Percentiles rank a stretch among this genome's conserved stretches.
These are phyloP conservation scores for Lophochroa leadbeateri DNA, from an alignment of 2,113 vertebrate species.

Conservation along the genomic window DNA sequence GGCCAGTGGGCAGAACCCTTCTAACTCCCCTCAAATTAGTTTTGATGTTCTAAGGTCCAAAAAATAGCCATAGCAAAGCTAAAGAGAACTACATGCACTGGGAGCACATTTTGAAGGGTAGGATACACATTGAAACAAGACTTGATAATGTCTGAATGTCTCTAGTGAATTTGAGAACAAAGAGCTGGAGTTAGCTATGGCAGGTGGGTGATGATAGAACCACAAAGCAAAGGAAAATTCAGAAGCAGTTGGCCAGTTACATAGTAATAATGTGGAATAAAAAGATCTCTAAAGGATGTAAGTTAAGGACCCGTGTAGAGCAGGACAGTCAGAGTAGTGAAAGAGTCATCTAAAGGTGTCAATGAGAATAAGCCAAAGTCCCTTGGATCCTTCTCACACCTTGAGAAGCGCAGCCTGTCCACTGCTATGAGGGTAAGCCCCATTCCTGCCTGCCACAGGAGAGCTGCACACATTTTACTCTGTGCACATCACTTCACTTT, in stretches of 20 bases:
- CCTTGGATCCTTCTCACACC: neutral
- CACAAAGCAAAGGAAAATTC: neutral
- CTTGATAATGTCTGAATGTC: neutral
- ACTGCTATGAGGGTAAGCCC: neutral
- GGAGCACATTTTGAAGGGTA: neutral
- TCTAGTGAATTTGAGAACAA: neutral
- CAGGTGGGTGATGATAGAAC: neutral
- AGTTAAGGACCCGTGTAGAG: neutral
- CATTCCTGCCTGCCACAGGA: neutral
- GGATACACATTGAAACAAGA: neutral
- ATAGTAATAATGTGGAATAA: neutral
- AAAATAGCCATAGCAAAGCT: neutral
- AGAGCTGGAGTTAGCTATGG: neutral
- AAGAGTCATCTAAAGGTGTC: neutral
- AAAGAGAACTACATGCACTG: neutral
- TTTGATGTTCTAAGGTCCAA: neutral
- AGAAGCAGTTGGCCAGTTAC: neutral
- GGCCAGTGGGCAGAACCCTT: neutral
- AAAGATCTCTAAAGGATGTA: neutral
- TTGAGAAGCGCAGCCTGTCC: neutral
- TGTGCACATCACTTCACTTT: neutral
- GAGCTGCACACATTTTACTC: neutral
- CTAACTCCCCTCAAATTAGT: no score
- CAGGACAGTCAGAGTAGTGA: neutral
- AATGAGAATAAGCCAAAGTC: neutral